Evolutionary conservation across 92 coral and sea anemone genomes (phyloP), one percentile per base, ranked within the genome.

Genomic region (Metridium senile): DNA sequence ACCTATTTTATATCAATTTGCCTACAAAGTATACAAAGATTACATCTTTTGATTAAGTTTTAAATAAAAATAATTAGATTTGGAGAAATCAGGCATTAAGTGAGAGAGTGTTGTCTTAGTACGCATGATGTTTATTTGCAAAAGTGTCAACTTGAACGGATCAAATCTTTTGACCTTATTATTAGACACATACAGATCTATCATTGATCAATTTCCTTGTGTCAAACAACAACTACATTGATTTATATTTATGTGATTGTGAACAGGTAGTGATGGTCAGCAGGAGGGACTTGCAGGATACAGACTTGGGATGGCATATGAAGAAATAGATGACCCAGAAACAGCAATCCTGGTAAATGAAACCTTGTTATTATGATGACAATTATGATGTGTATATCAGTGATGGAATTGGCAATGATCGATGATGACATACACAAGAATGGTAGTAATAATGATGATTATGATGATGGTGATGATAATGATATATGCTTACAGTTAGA

Each of bases 271-370:
- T 11, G 91, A 89, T 66, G 79, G 74, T 76, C 78, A 80, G 26
- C 90, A 89, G 57, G 93, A 89, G 62, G 99, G 97, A 1, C 85
- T 87, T 57, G 99, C 99, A 69, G 94, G 99, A 0, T 95, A 89
- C 79, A 66, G 94, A 33, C 88, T 95, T 75, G 99, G 99, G 11
- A 66, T 59, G 35, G 97, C 99, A 11, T 95, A 95, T 75, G 97
- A 93, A 70, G 96, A 89, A 66, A 84, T 85, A 26, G 96, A 80
- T 23, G 99, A 95, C 76, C 80, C 96, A 23, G 97, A 95, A 62
- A 95, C 99, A 18, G 99, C 99, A 30, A 87, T 95, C 65, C 80
- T 95, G 91, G 99, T 95, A 83, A 71, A 85, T 1, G 28, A 28
- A 59, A 39, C 13, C 8, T 39, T 39, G 49, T 4, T 39, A 4